Conservation (phyloP, 2,113 vertebrate species). For the Fukomys damarensis region DNA sequence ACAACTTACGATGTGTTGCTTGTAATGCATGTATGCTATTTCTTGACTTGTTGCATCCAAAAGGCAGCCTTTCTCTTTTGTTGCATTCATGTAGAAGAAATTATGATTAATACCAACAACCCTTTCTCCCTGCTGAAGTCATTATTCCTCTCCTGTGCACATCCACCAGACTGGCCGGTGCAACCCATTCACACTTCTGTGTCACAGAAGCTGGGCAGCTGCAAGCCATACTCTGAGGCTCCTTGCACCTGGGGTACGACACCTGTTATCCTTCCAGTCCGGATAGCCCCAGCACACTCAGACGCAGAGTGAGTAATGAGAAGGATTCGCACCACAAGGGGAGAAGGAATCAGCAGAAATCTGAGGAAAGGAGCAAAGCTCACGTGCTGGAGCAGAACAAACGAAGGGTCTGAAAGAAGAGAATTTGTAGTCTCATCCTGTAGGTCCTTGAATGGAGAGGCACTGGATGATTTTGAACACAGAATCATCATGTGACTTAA, state of each 20-base stretch:
- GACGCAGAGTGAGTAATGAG: not conserved
- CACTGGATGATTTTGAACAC: not conserved
- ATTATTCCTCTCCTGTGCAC: not conserved
- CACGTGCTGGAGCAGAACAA: not conserved
- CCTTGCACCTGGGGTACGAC: not conserved
- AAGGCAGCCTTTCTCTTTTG: not conserved
- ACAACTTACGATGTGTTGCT: not conserved
- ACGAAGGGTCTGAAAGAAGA: not conserved
- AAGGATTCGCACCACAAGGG: rapidly evolving
- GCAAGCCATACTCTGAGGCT: not conserved
- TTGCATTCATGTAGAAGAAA: not conserved
- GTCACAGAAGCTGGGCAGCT: not conserved
- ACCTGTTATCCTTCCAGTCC: not conserved
- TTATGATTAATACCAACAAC: not conserved
- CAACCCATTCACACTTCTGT: not conserved
- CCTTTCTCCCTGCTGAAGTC: not conserved
- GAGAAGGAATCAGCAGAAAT: not conserved
- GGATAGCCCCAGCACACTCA: not conserved
- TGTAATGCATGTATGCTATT: not conserved
- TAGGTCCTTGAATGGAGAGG: not conserved
- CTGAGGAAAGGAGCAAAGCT: not conserved
- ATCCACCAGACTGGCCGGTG: not conserved
- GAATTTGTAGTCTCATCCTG: not conserved
- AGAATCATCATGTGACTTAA: not conserved
- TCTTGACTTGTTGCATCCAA: constrained; percentile 7